Conservation (phyloP, 2,797 vertebrate species). For the Labroides dimidiatus region DNA sequence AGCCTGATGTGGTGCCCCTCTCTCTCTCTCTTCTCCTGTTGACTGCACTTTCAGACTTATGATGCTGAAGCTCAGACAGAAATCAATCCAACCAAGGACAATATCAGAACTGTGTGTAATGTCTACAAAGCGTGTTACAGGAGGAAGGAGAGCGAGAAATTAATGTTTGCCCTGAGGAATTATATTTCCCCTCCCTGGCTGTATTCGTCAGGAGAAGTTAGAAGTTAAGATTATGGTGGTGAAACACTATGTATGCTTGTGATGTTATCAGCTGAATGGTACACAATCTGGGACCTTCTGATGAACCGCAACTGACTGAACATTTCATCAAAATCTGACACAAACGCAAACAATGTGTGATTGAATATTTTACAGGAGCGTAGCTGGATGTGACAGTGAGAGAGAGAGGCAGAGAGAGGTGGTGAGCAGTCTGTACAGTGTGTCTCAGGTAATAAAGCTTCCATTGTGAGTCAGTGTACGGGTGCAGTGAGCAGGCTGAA, state of each 20-base stretch:
- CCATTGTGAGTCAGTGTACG: constrained; percentile 27
- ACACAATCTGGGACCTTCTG: constrained; percentile 21
- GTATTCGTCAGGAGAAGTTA: constrained; percentile 35
- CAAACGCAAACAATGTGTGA: constrained; percentile 17
- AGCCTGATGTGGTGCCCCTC: constrained; percentile 41
- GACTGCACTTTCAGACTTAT: constrained; percentile 60
- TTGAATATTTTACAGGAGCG: constrained; percentile 16
- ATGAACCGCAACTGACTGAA: constrained; percentile 15
- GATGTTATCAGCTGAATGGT: constrained; percentile 26
- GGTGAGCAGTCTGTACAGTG: background rate
- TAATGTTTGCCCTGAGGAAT: constrained; percentile 63
- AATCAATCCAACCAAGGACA: constrained; percentile 67
- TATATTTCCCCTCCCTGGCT: constrained; percentile 32
- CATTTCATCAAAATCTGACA: constrained; percentile 32
- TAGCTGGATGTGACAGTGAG: constrained; percentile 3
- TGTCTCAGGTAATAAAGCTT: constrained; percentile 18
- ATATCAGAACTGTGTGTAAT: constrained; percentile 51
- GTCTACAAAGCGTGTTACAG: constrained; percentile 51
- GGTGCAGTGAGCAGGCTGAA: constrained; percentile 25
- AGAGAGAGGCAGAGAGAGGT: background rate
- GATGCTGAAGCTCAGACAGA: constrained; percentile 51
- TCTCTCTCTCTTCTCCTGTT: constrained; percentile 34
- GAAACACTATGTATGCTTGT: constrained; percentile 16
- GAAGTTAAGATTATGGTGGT: constrained; percentile 25
- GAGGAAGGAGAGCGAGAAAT: constrained; percentile 38